Evolutionary conservation across 2,797 vertebrate genomes (phyloP).

Genomic region (Argya squamiceps): DNA sequence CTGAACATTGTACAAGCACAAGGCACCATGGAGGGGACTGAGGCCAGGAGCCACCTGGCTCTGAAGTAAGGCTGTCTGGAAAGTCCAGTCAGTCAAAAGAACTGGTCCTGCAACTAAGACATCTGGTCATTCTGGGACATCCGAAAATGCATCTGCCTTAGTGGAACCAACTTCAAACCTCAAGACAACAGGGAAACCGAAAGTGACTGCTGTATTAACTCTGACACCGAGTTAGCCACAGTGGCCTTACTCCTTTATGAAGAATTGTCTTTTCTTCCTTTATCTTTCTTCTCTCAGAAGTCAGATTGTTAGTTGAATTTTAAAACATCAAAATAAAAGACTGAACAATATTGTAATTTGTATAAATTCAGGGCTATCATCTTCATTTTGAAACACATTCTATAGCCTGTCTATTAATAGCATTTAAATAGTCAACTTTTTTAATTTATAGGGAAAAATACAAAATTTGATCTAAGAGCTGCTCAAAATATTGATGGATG

Average conservation of each 20-base stretch:
- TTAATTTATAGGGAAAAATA: constrained; percentile 56
- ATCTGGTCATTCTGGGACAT: not conserved
- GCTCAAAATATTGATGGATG: constrained; percentile 29
- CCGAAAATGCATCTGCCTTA: constrained; percentile 65
- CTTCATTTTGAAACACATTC: constrained; percentile 30
- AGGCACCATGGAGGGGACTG: constrained; percentile 78
- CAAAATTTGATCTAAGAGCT: constrained; percentile 4
- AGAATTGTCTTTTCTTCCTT: constrained; percentile 64
- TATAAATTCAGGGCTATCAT: not conserved
- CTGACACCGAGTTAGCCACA: constrained; percentile 59
- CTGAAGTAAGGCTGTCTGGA: constrained; percentile 59
- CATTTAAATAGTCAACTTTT: constrained; percentile 46
- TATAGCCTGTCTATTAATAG: not conserved
- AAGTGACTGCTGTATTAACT: constrained; percentile 60
- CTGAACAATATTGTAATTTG: constrained; percentile 8
- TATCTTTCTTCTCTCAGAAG: constrained; percentile 43
- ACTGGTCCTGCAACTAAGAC: constrained; percentile 4
- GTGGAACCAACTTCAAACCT: constrained; percentile 74
- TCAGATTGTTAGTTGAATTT: constrained; percentile 15
- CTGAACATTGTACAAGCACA: constrained; percentile 83
- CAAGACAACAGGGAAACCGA: constrained; percentile 49
- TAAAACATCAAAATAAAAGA: constrained; percentile 23
- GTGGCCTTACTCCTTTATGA: constrained; percentile 73
- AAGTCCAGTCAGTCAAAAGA: not conserved
- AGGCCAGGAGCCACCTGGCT: constrained; percentile 45